Conservation (phyloP, 2,113 vertebrate species). For the Zingel zingel region DNA sequence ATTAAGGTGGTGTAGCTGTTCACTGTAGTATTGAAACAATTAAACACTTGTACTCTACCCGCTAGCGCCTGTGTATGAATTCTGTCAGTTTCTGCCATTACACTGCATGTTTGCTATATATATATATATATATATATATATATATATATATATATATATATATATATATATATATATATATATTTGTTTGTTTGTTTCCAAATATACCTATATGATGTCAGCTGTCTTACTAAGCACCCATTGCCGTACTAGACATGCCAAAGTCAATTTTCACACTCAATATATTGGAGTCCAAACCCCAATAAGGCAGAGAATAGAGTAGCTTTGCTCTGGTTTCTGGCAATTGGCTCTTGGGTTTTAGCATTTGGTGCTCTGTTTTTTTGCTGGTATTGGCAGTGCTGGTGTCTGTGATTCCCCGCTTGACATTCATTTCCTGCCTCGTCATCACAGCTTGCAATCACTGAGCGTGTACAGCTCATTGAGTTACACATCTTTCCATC, state of each 20-base stretch:
- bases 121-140: neutral
- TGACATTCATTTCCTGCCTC: slow-evolving; percentile 61
- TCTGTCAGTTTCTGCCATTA: neutral
- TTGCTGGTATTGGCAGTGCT: neutral
- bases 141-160: neutral
- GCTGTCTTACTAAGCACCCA: neutral
- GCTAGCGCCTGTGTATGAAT: neutral
- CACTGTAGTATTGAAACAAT: neutral
- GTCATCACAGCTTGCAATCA: slow-evolving; percentile 44
- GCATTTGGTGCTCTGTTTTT: neutral
- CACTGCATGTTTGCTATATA: neutral
- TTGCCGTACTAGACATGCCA: neutral
- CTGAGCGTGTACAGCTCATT: slow-evolving; percentile 37
- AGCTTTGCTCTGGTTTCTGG: neutral
- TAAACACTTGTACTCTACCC: slow-evolving; percentile 3
- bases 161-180: neutral
- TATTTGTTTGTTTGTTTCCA: neutral
- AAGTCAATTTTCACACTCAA: neutral
- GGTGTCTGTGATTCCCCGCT: neutral
- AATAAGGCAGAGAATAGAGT: neutral
- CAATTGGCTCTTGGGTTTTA: neutral
- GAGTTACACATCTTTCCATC: slow-evolving; percentile 55
- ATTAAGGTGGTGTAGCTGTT: neutral
- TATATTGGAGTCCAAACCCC: neutral
- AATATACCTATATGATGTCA: neutral